Base-by-base conservation (phyloP, 2,113 vertebrate genomes). In the Orycteropus afer region DNA sequence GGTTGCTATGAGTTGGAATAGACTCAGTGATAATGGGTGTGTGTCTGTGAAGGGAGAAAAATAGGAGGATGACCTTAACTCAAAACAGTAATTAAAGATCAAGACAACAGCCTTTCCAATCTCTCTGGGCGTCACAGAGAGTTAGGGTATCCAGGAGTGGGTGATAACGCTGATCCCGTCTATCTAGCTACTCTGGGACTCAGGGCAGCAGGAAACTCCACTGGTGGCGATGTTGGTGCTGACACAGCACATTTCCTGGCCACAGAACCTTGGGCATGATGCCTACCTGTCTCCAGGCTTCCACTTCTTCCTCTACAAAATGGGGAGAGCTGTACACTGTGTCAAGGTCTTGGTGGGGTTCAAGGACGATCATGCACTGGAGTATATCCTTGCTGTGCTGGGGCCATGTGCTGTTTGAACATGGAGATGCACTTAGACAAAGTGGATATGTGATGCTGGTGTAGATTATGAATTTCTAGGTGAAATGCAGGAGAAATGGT, bases 281-380 rank as follows among this genome's bases (percentile, higher is more conserved):
- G 13, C 10, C 45, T 45, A 6, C 22, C 1, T 32, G 34, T 55
- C 80, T 53, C 69, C 34, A 22, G 53, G 23, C n/a, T 34, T 34
- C 89, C 5, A 12, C 8, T 7, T 25, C 7, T 40, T 22, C 57
- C 37, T 51, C 29, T n/a, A 1, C 78, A 32, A 55, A 22, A 40
- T 22, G 34, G 53, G 65, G 32, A 59, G 34, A 51, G 7, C 12
- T 17, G 73, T 0, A 10, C 23, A 0, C 4, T 0, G 45, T 5
- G 45, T 13, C 4, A 3, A 53, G 71, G 34, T 11, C 51, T 40
- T 27, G 40, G 55, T 1, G 37, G 5, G 51, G 14, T 27, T 3
- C 3, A 7, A n/a, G 32, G 2, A 37, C 51, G 40, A 37, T 37
- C 4, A 0, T 15, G n/a, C 42, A 3, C 6, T 29, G 0, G 13